Base-by-base conservation (phyloP, 2,797 vertebrate species). In the Xerus rutilus region DNA sequence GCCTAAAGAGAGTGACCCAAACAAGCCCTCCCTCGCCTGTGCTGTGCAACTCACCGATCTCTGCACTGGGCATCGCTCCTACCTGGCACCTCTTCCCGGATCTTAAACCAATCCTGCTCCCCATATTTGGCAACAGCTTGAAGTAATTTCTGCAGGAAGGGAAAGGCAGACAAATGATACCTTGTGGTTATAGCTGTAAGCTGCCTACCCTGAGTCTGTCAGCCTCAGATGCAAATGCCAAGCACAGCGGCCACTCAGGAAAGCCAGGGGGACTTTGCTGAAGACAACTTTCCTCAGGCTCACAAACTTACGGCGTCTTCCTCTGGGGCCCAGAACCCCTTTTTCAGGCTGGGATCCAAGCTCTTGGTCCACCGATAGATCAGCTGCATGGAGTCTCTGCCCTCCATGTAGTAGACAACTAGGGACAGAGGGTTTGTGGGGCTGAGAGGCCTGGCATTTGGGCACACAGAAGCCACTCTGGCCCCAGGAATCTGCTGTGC, bases 351-450 rank as follows among this genome's bases (percentile, higher is more conserved):
- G 0, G 99, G 99, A 94, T 99, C 99, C 86, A 99, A 96, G 0
- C 99, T 99, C 95, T 99, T 99, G 8, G 98, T 99, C 99, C 99
- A 99, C 2, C 99, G 99, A 96, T 99, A 99, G 93, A 99, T 98
- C 83, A 99, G 98, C 98, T 99, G 99, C 93, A 98, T 59, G 0
- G 99, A 98, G 88, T 99, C 99, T 54, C 99, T 98, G 1, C 99
- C 99, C 72, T 99, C 99, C 99, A 99, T 99, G 98, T 99, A 99
- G 98, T 99, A 99, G 28, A 99, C 99, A 57, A 99, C 99, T 99
- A 69, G 3, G 70, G 70, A 79, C 28, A 52, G 12, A 70, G 32
- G 10, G 52, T 20, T 49, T 91, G 49, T 35, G 67, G 30, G n/a
- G 21, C 21, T 13, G 1, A 43, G 90, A 18, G 5, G 32, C 30